These are phyloP conservation scores for Argentina silus DNA, from an alignment of 2,797 vertebrate species.

Conservation along the genomic window DNA sequence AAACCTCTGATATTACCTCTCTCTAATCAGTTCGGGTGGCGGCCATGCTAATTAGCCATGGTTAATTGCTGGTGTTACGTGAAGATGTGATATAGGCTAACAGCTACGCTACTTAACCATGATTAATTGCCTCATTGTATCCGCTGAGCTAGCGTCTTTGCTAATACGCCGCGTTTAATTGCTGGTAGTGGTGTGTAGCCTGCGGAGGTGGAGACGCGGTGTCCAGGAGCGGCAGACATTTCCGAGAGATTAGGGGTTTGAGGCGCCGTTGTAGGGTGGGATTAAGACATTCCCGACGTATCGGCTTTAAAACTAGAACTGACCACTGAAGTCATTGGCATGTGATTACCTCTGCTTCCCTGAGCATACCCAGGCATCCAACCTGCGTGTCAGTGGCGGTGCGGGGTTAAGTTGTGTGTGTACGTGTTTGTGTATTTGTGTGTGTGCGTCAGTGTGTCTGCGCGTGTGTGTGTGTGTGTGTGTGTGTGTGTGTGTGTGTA, in stretches of 20 bases:
- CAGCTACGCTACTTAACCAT: slow-evolving; percentile 49
- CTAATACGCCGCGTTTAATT: slow-evolving; percentile 59
- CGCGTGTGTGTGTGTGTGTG: slow-evolving; percentile 19
- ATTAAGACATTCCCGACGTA: slow-evolving; percentile 77
- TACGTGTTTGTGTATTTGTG: not conserved
- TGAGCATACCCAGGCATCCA: slow-evolving; percentile 16
- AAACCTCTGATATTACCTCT: too few species aligned
- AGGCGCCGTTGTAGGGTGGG: slow-evolving; percentile 56
- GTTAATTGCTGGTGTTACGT: slow-evolving; percentile 36
- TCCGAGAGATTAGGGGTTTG: slow-evolving; percentile 66
- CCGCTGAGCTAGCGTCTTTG: not conserved
- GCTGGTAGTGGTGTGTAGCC: slow-evolving; percentile 19
- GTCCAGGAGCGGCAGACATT: slow-evolving; percentile 64
- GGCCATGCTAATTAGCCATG: slow-evolving; percentile 28
- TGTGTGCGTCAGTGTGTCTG: too few species aligned
- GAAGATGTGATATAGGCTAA: slow-evolving; percentile 19
- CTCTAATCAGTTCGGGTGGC: not conserved
- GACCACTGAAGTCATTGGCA: slow-evolving; percentile 74
- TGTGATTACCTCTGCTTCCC: slow-evolving; percentile 65
- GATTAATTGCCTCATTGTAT: slow-evolving; percentile 31
- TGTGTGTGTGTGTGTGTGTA: not conserved
- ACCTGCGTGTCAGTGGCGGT: slow-evolving; percentile 8
- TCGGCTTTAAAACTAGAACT: slow-evolving; percentile 63
- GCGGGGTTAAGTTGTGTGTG: slow-evolving; percentile 17
- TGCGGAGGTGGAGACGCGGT: slow-evolving; percentile 33